These are phyloP conservation scores for Xestobium rufovillosum DNA, from an alignment of 2,888 invertebrate genomes.

Conservation along the genomic window DNA sequence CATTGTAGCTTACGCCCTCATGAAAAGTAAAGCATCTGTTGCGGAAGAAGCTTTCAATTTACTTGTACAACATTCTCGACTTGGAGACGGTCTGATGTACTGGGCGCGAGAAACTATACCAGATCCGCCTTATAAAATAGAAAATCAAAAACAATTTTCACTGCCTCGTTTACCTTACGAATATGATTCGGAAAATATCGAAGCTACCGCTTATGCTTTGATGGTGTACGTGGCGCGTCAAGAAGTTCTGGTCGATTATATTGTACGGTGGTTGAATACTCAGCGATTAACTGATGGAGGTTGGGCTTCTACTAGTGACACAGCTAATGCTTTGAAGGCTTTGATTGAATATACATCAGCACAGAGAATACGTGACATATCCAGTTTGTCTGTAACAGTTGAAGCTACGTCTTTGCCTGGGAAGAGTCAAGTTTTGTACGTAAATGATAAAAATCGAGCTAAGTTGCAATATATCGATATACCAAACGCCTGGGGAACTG, in stretches of 20 bases:
- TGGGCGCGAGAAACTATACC: conserved; percentile 79
- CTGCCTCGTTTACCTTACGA: conserved; percentile 80
- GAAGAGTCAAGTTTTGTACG: conserved; percentile 53
- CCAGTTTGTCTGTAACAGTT: conserved; percentile 62
- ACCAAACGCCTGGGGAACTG: conserved; percentile 89
- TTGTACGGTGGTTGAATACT: conserved; percentile 85
- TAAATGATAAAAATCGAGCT: conserved; percentile 71
- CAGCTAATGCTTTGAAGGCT: conserved; percentile 80
- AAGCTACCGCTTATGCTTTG: conserved; percentile 87
- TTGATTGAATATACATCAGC: conserved; percentile 83
- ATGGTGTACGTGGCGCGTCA: conserved; percentile 81
- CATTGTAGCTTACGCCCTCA: conserved; percentile 82
- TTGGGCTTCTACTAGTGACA: conserved; percentile 56
- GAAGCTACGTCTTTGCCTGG: conserved; percentile 78
- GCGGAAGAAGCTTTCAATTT: conserved; percentile 76
- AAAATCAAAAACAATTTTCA: conserved; percentile 86
- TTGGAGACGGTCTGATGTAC: conserved; percentile 74
- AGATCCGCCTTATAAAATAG: conserved; percentile 73
- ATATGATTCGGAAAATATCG: conserved; percentile 86
- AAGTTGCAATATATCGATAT: conserved; percentile 73
- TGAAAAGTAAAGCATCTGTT: conserved; percentile 73
- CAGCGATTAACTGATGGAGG: conserved; percentile 73
- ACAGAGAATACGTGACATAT: conserved; percentile 78
- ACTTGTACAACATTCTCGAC: conserved; percentile 56
- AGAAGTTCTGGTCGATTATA: conserved; percentile 72